Conservation (phyloP, 2,888 invertebrate species). For the Pseudococcus longispinus region DNA sequence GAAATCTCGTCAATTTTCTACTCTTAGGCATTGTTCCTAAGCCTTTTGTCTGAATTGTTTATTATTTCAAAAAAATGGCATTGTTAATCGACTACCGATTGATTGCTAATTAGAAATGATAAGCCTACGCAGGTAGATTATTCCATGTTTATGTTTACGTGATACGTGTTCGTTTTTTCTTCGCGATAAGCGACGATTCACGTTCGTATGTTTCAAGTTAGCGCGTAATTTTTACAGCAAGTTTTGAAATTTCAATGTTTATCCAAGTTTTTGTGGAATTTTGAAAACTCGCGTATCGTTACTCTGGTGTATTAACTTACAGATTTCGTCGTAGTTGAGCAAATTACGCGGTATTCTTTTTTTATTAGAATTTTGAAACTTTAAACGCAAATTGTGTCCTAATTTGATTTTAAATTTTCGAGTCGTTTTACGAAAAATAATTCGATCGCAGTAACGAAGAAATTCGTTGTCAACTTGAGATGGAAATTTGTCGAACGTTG, state of each 20-base stretch:
- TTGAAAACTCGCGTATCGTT: neutral
- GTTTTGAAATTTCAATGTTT: neutral
- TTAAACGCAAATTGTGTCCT: neutral
- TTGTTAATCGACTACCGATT: neutral
- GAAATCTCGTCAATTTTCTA: neutral
- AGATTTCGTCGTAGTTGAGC: neutral
- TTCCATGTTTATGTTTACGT: neutral
- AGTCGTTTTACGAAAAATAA: too few species aligned
- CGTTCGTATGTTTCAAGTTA: neutral
- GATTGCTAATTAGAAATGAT: neutral
- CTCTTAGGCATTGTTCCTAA: neutral
- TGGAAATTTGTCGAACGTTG: too few species aligned
- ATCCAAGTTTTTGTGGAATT: neutral
- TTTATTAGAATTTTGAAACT: neutral
- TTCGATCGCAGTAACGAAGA: too few species aligned
- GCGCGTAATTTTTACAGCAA: neutral
- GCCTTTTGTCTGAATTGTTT: constrained; percentile 29
- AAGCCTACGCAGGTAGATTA: constrained; percentile 2
- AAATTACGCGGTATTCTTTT: neutral
- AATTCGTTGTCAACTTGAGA: too few species aligned
- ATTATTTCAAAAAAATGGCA: neutral
- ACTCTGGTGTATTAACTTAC: neutral
- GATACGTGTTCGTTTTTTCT: neutral
- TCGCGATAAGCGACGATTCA: neutral
- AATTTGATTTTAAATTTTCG: too few species aligned